A percentile compares a stretch with the other conserved stretches of the same genome.
Conservation (phyloP, 2,797 vertebrate species). For the Paguma larvata region DNA sequence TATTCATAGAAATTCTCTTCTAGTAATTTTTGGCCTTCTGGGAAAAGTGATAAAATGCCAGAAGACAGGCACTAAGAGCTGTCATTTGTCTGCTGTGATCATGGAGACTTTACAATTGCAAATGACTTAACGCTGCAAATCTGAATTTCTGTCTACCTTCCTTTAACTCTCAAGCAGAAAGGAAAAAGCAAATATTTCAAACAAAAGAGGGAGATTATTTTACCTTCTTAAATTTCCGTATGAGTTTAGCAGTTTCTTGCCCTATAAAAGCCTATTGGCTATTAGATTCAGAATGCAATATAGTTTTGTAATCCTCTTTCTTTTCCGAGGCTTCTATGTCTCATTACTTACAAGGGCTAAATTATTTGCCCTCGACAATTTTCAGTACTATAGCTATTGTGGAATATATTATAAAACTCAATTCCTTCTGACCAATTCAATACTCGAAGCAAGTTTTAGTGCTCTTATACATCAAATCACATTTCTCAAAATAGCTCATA, state of each 20-base stretch:
- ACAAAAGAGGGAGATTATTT: background rate
- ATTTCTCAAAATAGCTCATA: constrained; percentile 61
- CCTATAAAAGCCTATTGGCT: background rate
- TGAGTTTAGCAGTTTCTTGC: background rate
- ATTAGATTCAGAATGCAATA: constrained; percentile 60
- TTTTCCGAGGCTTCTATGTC: background rate
- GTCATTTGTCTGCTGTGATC: background rate
- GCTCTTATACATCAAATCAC: constrained; percentile 16
- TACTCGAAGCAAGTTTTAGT: background rate
- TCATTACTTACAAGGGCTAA: constrained; percentile 50
- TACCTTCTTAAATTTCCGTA: background rate
- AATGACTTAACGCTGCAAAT: background rate
- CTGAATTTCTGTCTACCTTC: background rate
- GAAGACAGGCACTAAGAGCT: background rate
- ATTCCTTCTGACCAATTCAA: constrained; percentile 48
- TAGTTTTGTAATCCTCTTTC: constrained; percentile 30
- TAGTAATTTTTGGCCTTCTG: constrained; percentile 31
- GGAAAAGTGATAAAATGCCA: background rate
- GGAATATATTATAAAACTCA: constrained; percentile 48
- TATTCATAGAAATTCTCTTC: background rate
- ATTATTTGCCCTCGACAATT: constrained; percentile 57
- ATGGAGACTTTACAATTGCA: background rate
- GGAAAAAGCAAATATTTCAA: constrained; percentile 37
- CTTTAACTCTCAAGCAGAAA: background rate
- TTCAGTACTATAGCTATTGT: background rate